Conservation (phyloP, 2,113 vertebrate genomes). For the Panthera tigris region DNA sequence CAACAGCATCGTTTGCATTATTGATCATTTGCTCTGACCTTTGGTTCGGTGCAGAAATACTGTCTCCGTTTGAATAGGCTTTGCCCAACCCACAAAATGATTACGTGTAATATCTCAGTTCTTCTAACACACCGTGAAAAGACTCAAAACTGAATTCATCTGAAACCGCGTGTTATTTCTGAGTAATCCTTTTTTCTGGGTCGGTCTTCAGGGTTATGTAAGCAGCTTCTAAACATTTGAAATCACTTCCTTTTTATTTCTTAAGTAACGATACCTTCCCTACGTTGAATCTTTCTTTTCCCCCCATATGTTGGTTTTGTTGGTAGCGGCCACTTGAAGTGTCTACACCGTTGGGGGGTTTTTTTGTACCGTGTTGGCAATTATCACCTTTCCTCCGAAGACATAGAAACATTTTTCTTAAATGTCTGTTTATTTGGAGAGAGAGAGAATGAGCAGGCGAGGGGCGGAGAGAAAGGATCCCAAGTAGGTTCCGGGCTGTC, state of each 20-base stretch:
- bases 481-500: no score
- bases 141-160: background rate
- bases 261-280: background rate
- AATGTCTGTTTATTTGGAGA: no score
- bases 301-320: background rate
- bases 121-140: background rate
- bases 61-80: background rate
- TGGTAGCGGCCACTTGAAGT: background rate
- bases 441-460: no score
- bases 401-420: background rate
- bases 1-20: background rate
- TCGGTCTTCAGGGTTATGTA: background rate
- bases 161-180: background rate
- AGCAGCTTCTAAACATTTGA: background rate
- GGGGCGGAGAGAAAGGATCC: no score
- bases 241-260: background rate
- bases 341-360: background rate
- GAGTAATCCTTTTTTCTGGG: background rate
- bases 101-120: background rate
- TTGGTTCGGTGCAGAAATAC: slow-evolving; percentile 22
- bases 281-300: background rate
- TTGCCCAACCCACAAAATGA: background rate
- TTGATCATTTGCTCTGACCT: background rate
- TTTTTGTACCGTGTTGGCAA: background rate
- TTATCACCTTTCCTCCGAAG: background rate